Evolutionary conservation across 2,888 invertebrate species (phyloP).

Genomic region (Melikaiella ostensackeni): DNA sequence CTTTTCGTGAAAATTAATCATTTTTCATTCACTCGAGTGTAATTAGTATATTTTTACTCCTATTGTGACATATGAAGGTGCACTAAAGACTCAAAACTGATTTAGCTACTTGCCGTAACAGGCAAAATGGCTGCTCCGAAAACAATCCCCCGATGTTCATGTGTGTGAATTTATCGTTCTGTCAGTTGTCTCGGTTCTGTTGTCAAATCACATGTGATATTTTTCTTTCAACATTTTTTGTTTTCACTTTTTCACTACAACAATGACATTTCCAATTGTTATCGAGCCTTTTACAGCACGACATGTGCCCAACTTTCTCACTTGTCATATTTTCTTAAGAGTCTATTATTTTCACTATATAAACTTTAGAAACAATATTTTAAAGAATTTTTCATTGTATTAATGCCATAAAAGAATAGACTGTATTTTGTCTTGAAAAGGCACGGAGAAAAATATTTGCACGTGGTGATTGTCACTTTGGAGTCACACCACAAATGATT

Average conservation of each 20-base stretch:
- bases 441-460: background rate
- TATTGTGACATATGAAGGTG: constrained; percentile 17
- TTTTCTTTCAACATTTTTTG: constrained; percentile 32
- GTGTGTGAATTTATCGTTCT: constrained; percentile 52
- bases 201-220: constrained; percentile 37
- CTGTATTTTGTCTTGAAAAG: background rate
- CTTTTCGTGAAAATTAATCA: constrained; percentile 24
- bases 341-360: background rate
- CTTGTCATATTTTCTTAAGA: constrained; percentile 21
- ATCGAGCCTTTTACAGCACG: background rate
- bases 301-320: constrained; percentile 31
- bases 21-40: background rate
- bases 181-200: constrained; percentile 23
- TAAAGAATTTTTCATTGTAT: too few relatives aligned
- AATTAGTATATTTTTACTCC: constrained; percentile 22
- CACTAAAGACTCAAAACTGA: constrained; percentile 44
- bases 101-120: constrained; percentile 59
- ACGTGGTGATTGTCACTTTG: constrained; percentile 10
- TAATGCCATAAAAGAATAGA: background rate
- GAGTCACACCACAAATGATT: background rate
- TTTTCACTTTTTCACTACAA: background rate
- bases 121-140: constrained; percentile 73
- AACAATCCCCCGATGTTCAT: constrained; percentile 63
- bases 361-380: background rate
- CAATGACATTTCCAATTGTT: background rate